Evolutionary conservation across 2,888 invertebrate genomes (phyloP), one percentile per base, ranked within the genome.

Genomic region (Deilephila elpenor): DNA sequence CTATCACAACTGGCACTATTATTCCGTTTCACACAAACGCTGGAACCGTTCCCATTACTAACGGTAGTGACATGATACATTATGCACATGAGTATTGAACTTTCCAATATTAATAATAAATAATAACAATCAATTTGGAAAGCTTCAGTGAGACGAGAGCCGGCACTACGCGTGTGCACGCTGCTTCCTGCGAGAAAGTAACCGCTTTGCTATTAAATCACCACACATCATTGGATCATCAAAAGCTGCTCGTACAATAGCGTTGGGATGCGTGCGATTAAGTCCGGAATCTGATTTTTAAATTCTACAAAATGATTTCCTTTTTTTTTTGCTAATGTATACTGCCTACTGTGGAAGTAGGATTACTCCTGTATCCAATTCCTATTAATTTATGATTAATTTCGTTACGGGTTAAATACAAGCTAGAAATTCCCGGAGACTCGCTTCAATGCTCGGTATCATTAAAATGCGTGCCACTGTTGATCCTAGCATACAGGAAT

Each of bases 51-150:
- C 51, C 51, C 67, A 67, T 25, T 51, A 67, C 19, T 44, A 67
- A 67, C 44, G 67, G 25, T 67, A 67, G 14, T 51, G 25, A 51
- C 60, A 60, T 11, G 67, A 67, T 51, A 67, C 51, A 51, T 67
- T 67, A 44, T 20, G 56, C 56, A n/a, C 56, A 37, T 64, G 44
- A 20, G 67, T 25, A 51, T 51, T 51, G 67, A 67, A 67, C 67
- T 67, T 67, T 67, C 67, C 67, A 51, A 67, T 51, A 62, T 62
- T n/a, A 67, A 51, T 51, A 67, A 56, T 56, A 25, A 67, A 67
- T 67, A 67, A 67, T 44, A 44, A 67, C 25, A 67, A 67, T 44
- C 64, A 67, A 51, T 67, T 67, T 67, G 67, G 67, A 67, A 67
- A 67, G 64, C 64, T 67, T 64, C 62, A 62, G 25, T 34, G 32